Evolutionary conservation across 2,888 invertebrate genomes (phyloP).

Genomic region (Apamea monoglypha): DNA sequence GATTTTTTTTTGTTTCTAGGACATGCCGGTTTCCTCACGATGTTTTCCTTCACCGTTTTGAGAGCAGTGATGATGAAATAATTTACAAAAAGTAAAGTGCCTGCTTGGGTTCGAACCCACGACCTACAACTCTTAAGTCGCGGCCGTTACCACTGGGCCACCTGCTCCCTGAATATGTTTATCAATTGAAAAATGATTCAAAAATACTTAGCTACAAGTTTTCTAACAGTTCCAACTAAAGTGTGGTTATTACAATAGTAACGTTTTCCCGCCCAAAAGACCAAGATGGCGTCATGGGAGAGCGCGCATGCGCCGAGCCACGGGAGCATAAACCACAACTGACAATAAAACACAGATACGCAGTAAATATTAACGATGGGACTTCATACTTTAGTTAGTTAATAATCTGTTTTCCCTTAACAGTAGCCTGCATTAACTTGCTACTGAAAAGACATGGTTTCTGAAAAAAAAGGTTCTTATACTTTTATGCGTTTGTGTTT

Average conservation of each 20-base stretch:
- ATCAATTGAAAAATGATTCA: neutral
- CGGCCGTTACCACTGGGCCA: no score
- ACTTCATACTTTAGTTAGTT: constrained; percentile 35
- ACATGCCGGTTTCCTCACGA: no score
- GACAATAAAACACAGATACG: constrained; percentile 71
- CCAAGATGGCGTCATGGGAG: constrained; percentile 88
- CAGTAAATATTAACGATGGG: constrained; percentile 56
- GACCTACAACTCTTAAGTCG: no score
- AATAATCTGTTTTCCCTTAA: neutral
- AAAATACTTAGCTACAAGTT: constrained; percentile 23
- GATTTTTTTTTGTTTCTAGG: no score
- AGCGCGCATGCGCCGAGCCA: constrained; percentile 75
- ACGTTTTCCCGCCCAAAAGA: constrained; percentile 85
- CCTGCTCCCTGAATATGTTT: neutral
- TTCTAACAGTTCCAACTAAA: constrained; percentile 46
- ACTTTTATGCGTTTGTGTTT: neutral
- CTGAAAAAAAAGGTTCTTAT: neutral
- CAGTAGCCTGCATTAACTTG: neutral
- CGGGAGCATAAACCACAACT: constrained; percentile 86
- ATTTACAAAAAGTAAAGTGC: no score
- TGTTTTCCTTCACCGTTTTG: no score
- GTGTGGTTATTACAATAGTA: constrained; percentile 54
- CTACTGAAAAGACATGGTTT: neutral
- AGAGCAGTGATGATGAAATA: no score
- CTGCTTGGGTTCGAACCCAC: no score